Base-by-base conservation (phyloP, 92 coral and sea anemone genomes). In the Phymanthus crucifer region DNA sequence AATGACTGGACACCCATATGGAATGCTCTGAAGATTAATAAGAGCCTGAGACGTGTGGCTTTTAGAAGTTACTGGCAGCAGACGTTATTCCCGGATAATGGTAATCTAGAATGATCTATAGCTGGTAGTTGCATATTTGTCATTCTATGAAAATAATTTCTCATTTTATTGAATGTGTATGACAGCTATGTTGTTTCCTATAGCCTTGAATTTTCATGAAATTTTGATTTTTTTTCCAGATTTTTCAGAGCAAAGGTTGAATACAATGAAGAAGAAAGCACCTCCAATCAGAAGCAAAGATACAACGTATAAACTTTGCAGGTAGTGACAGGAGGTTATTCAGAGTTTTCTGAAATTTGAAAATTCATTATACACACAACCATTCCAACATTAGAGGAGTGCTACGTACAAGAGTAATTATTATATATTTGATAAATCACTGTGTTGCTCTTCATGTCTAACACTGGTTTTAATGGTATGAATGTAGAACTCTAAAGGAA, bases 61-160 rank as follows among this genome's bases (percentile, higher is more conserved):
- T 89, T 96, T 58, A 88, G 98, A 77, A 96, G 99, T 71, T 96
- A 81, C 70, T 96, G 99, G 99, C 98, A 96, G 72, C 97, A 96
- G 78, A 91, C 91, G 1, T 81, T 96, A 13, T 93, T 81, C 36
- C 97, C 97, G 3, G 87, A 87, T 46, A 93, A 83, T 75, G 97
- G 97, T 91, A 78, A 54, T 54, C 24, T 54, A 7, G 27, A 54
- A 26, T 6, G 0, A 0, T 43, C 14, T 43, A 43, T 10, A n/a
- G n/a, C n/a, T n/a, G n/a, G 1, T 4, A 6, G 14, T 43, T 43
- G 13, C 1, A 10, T 11, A 43, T 43, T 43, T 43, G 14, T 9
- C 18, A 43, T 43, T 43, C 14, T 11, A 43, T 0, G 48, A 7
- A 1, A 43, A 6, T 43, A 3, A 10, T 43, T 11, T 17, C 14